Conservation (phyloP, 1,140 invertebrate genomes). For the Amphibalanus amphitrite region DNA sequence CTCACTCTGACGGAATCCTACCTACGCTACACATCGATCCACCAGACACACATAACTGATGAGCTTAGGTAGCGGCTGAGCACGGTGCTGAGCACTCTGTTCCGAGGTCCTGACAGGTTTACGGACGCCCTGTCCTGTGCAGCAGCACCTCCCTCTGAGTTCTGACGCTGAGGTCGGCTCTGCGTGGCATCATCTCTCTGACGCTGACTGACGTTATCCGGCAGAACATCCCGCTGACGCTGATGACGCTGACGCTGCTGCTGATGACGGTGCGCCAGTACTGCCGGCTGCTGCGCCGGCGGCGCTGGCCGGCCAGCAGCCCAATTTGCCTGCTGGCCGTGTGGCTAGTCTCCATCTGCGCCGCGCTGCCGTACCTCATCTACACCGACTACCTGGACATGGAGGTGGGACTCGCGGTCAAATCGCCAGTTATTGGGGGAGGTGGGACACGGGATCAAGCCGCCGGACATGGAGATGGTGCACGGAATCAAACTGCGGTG, state of each 20-base stretch:
- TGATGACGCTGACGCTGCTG: slow-evolving; percentile 47
- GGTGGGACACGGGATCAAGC: too few relatives aligned
- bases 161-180: too few relatives aligned
- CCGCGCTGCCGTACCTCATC: slow-evolving; percentile 50
- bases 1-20: too few relatives aligned
- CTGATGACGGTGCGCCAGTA: slow-evolving; percentile 49
- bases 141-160: too few relatives aligned
- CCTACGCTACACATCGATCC: too few relatives aligned
- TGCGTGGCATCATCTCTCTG: too few relatives aligned
- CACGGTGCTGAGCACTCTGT: too few relatives aligned
- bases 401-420: slow-evolving; percentile 29
- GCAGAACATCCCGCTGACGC: slow-evolving; percentile 43
- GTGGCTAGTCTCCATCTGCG: slow-evolving; percentile 47
- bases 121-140: too few relatives aligned
- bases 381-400: slow-evolving; percentile 51
- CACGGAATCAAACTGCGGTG: too few relatives aligned
- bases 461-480: too few relatives aligned
- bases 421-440: too few relatives aligned
- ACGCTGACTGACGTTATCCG: neutral
- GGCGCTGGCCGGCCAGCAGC: slow-evolving; percentile 40
- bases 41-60: neutral
- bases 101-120: too few relatives aligned
- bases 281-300: slow-evolving; percentile 40
- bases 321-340: slow-evolving; percentile 45
- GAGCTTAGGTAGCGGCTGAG: neutral